Evolutionary conservation across 2,797 vertebrate species (phyloP).

Genomic region (Macrochelys suwanniensis): DNA sequence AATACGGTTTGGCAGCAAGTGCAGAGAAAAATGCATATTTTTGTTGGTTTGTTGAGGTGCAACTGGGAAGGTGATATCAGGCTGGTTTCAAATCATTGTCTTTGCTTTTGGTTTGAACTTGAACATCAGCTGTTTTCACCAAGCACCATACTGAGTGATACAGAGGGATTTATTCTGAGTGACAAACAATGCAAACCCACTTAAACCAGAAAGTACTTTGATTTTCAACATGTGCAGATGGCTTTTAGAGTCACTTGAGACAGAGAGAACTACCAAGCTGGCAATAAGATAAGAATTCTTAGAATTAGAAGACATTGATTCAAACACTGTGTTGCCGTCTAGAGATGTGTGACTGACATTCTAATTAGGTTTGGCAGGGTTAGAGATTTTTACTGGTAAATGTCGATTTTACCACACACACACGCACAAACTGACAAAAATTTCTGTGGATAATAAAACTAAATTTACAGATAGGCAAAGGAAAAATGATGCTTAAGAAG

Average conservation of each 20-base stretch:
- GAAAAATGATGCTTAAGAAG: not conserved
- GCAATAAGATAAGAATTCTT: slow-evolving; percentile 10
- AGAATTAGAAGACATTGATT: slow-evolving; percentile 14
- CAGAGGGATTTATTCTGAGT: slow-evolving; percentile 65
- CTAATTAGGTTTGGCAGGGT: not conserved
- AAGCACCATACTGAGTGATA: slow-evolving; percentile 41
- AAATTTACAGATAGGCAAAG: not conserved
- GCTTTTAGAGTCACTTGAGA: slow-evolving; percentile 57
- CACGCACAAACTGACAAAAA: not conserved
- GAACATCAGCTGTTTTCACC: slow-evolving; percentile 39
- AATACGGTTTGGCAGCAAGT: slow-evolving; percentile 60
- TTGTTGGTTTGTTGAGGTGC: slow-evolving; percentile 54
- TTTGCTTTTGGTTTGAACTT: slow-evolving; percentile 57
- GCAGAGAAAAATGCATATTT: slow-evolving; percentile 44
- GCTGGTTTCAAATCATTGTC: slow-evolving; percentile 58
- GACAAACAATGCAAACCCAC: slow-evolving; percentile 31
- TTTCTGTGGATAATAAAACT: not conserved
- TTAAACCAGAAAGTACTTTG: slow-evolving; percentile 57
- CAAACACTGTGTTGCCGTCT: not conserved
- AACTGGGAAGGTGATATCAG: slow-evolving; percentile 68
- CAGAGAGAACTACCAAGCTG: slow-evolving; percentile 31
- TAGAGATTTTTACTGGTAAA: not conserved
- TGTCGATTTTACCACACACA: not conserved
- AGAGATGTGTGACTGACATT: not conserved
- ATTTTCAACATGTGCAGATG: slow-evolving; percentile 69